phyloP scores from a whole-genome alignment of 92 coral and sea anemone species.

The Desmophyllum pertusum region DNA sequence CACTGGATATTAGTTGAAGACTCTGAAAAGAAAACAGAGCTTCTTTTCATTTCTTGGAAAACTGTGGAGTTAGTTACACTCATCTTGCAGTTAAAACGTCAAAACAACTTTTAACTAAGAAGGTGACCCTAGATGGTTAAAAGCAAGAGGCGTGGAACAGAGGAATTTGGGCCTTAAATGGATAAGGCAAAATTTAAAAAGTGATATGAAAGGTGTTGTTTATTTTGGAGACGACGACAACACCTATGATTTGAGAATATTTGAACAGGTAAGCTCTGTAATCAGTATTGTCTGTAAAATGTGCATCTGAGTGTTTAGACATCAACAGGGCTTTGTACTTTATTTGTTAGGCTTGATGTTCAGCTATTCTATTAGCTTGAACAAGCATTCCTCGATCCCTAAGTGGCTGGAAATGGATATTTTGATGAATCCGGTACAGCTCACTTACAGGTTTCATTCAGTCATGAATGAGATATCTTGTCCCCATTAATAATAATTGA shows the following conservation, averaged over 20 bases:
- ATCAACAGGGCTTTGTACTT: background rate
- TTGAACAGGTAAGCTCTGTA: constrained; percentile 92
- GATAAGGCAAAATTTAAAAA: constrained; percentile 68
- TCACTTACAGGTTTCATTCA: too few relatives aligned
- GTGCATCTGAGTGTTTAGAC: background rate
- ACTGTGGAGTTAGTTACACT: constrained; percentile 69
- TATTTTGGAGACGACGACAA: constrained; percentile 99
- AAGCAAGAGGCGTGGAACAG: constrained; percentile 96
- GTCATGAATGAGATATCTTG: too few relatives aligned
- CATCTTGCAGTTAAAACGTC: constrained; percentile 86
- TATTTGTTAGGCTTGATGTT: too few relatives aligned
- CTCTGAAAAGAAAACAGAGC: constrained; percentile 62
- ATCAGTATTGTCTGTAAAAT: background rate
- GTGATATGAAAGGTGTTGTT: constrained; percentile 72
- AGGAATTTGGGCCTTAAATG: constrained; percentile 85
- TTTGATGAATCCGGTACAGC: too few relatives aligned
- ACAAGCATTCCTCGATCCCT: too few relatives aligned
- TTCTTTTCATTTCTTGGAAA: constrained; percentile 68
- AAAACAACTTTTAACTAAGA: constrained; percentile 61
- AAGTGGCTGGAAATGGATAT: too few relatives aligned
- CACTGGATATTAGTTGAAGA: constrained; percentile 97
- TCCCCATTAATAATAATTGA: too few relatives aligned
- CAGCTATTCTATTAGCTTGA: too few relatives aligned
- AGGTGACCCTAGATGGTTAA: constrained; percentile 92
- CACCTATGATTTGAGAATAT: constrained; percentile 88